Evolutionary conservation across 1,140 invertebrate species (phyloP).

Genomic region (Atta texana): DNA sequence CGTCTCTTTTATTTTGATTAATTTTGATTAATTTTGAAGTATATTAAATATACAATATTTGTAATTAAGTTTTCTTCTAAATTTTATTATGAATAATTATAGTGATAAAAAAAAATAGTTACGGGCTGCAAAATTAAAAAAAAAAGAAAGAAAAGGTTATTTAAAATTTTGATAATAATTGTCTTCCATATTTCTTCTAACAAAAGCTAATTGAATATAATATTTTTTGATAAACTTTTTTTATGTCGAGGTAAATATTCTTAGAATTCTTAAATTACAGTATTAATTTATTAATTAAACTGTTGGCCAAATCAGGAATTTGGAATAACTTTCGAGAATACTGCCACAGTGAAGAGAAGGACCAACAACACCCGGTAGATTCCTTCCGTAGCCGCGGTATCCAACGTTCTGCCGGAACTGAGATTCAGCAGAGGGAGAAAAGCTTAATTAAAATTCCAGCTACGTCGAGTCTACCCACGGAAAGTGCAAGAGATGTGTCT

Average conservation of each 20-base stretch:
- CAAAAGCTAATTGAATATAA: background rate
- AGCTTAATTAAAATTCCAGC: conserved; percentile 81
- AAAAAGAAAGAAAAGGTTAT: background rate
- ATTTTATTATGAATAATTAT: background rate
- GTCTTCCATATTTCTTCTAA: background rate
- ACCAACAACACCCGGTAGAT: conserved; percentile 60
- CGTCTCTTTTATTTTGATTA: background rate
- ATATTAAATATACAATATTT: background rate
- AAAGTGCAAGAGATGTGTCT: conserved; percentile 63
- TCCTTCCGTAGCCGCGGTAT: conserved; percentile 55
- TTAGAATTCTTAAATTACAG: background rate
- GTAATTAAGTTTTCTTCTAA: background rate
- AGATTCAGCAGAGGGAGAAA: conserved; percentile 70
- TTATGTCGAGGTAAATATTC: background rate
- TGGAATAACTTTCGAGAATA: background rate
- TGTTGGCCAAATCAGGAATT: conserved; percentile 5
- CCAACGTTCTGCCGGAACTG: conserved; percentile 58
- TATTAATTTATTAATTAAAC: background rate
- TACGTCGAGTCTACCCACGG: conserved; percentile 67
- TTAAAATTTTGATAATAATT: background rate
- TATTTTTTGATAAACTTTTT: background rate
- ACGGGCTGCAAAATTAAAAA: background rate
- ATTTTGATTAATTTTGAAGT: background rate
- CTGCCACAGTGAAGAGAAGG: background rate
- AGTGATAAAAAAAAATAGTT: background rate